Conservation (phyloP, 2,888 invertebrate species). For the Mantis religiosa region DNA sequence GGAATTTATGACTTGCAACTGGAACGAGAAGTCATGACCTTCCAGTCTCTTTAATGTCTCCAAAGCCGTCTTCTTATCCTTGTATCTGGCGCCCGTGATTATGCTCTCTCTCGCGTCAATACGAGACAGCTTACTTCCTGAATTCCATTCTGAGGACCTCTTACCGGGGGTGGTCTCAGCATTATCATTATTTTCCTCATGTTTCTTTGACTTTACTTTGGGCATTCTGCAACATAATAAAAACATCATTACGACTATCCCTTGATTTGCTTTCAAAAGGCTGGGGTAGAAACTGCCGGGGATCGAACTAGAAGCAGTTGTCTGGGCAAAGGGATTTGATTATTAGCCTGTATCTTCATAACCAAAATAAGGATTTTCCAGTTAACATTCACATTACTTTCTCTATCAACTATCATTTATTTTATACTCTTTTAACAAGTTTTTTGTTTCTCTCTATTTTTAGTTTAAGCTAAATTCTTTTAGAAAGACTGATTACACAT, state of each 20-base stretch:
- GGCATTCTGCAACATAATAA: conserved; percentile 35
- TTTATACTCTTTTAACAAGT: too few species aligned
- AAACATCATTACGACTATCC: background rate
- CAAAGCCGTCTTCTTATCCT: conserved; percentile 69
- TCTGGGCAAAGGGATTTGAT: too few species aligned
- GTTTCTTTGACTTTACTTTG: conserved; percentile 38
- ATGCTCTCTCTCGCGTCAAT: conserved; percentile 45
- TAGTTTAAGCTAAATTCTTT: too few species aligned
- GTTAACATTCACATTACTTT: too few species aligned
- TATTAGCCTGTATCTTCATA: too few species aligned
- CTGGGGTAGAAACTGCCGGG: too few species aligned
- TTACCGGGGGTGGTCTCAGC: conserved; percentile 35
- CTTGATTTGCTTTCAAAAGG: background rate
- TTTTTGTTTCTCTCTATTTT: too few species aligned
- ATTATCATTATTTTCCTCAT: conserved; percentile 36
- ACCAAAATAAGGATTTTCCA: too few species aligned
- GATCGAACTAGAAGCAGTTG: too few species aligned
- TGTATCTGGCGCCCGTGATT: conserved; percentile 71
- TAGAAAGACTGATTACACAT: too few species aligned
- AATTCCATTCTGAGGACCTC: conserved; percentile 24
- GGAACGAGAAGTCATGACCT: conserved; percentile 73
- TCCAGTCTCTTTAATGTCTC: conserved; percentile 61
- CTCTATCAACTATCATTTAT: too few species aligned
- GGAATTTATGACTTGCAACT: conserved; percentile 51
- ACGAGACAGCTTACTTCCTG: conserved; percentile 36